A percentile compares a stretch with the other conserved stretches of the same genome.
Evolutionary conservation across 2,113 vertebrate genomes (phyloP).

Genomic region (Megaceryle torquata): DNA sequence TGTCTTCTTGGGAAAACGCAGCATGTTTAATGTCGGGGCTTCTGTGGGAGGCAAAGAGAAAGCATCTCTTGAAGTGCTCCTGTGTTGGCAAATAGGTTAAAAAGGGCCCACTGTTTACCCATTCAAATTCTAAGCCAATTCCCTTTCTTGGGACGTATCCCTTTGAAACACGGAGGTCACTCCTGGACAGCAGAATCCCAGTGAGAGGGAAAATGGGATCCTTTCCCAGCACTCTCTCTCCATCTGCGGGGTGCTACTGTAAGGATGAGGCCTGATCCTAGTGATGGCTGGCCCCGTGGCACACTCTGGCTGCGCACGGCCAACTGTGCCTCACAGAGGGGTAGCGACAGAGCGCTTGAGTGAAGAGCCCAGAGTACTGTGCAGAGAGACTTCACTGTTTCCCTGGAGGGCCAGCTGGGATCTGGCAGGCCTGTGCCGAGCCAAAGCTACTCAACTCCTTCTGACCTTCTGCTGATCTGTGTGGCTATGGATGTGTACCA

Average conservation of each 20-base stretch:
- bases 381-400: neutral
- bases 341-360: neutral
- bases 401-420: neutral
- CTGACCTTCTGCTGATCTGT: neutral
- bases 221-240: fast-evolving
- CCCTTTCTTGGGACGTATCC: neutral
- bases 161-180: neutral
- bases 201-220: neutral
- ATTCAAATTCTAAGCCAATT: neutral
- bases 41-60: neutral
- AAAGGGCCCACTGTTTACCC: neutral
- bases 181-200: neutral
- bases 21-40: neutral
- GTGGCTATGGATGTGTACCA: neutral
- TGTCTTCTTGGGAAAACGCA: neutral
- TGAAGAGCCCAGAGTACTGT: neutral
- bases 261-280: neutral
- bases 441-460: neutral
- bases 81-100: neutral
- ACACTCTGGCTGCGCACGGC: fast-evolving
- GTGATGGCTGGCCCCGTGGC: fast-evolving
- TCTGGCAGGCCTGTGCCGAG: neutral
- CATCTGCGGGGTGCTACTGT: neutral
- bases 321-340: neutral
- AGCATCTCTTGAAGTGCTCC: neutral